phyloP scores from a whole-genome alignment of 2,113 vertebrate species.

The Oreochromis spilurus region DNA sequence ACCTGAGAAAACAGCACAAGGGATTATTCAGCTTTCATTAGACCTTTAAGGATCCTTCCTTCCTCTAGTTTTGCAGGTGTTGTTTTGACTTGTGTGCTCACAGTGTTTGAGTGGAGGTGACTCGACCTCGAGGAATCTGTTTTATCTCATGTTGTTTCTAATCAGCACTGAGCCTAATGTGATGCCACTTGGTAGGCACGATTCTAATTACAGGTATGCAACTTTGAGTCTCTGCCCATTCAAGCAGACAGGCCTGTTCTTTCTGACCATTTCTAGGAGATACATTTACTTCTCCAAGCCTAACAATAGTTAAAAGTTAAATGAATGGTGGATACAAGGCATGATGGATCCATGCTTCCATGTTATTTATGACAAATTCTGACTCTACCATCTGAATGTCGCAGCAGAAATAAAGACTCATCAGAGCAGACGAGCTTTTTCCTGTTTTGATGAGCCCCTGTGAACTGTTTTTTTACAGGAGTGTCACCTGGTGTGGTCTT shows the following conservation, averaged over 20 bases:
- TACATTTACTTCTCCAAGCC: not conserved
- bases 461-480: not conserved
- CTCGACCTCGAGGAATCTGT: not conserved
- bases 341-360: not conserved
- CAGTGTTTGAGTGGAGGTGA: not conserved
- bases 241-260: not conserved
- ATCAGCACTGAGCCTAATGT: not conserved
- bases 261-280: constrained; percentile 24
- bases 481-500: not conserved
- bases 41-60: not conserved
- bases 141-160: not conserved
- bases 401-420: not conserved
- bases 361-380: not conserved
- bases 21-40: not conserved
- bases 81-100: not conserved
- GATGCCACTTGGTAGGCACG: not conserved
- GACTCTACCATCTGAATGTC: not conserved
- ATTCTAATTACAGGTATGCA: not conserved
- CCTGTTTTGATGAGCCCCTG: not conserved
- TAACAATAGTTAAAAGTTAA: not conserved
- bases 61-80: not conserved
- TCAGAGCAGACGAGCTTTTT: not conserved
- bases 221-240: not conserved
- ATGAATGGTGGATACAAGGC: not conserved
- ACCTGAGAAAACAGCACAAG: not conserved